These are phyloP conservation scores for Siniperca undulata DNA, from an alignment of 2,797 vertebrate species.

Conservation along the genomic window DNA sequence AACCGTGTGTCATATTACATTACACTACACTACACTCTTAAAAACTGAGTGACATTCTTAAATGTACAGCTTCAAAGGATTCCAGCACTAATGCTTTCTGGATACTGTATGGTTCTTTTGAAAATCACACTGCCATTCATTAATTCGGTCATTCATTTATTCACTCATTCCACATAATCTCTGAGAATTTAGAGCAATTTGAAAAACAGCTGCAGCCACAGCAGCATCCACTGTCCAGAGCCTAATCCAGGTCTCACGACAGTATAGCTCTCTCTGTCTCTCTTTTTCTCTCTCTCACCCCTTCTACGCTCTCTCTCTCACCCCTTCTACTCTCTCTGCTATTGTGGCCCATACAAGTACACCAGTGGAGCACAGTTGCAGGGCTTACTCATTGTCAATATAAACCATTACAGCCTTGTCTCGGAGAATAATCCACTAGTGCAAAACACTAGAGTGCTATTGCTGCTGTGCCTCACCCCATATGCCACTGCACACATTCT, in stretches of 20 bases:
- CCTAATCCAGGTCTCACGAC: constrained; percentile 85
- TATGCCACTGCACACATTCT: constrained; percentile 69
- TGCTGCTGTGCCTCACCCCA: constrained; percentile 71
- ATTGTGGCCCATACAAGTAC: constrained; percentile 40
- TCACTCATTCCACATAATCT: constrained; percentile 84
- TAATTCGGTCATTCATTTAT: constrained; percentile 65
- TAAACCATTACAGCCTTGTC: constrained; percentile 73
- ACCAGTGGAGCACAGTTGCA: constrained; percentile 46
- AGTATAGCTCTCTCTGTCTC: constrained; percentile 59
- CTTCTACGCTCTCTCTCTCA: constrained; percentile 37
- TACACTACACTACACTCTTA: background rate
- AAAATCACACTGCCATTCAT: constrained; percentile 68
- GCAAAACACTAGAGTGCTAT: constrained; percentile 72
- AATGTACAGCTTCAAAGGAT: constrained; percentile 19
- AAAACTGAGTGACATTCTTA: background rate
- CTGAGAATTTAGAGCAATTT: constrained; percentile 86
- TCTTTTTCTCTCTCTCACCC: constrained; percentile 33
- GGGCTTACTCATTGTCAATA: constrained; percentile 74
- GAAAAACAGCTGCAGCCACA: constrained; percentile 77
- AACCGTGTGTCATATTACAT: background rate
- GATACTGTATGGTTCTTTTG: constrained; percentile 49
- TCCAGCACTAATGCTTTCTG: constrained; percentile 7
- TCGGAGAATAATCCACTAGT: constrained; percentile 77
- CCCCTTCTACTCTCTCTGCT: constrained; percentile 36
- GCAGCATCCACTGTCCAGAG: constrained; percentile 72